Conservation (phyloP, 2,113 vertebrate genomes). For the Gopherus evgoodei region DNA sequence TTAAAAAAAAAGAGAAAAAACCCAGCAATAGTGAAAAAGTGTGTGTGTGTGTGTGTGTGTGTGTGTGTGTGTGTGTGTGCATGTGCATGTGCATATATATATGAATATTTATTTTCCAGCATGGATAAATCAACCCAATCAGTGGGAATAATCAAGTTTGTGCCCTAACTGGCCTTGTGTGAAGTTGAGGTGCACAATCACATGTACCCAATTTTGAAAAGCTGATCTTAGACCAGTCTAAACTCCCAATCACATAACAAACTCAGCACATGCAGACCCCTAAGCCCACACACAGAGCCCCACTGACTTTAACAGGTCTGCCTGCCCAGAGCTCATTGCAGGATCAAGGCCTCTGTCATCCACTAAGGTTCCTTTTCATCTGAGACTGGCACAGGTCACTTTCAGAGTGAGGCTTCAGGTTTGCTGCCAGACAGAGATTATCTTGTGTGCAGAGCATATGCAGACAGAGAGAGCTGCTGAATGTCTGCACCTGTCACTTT, state of each 20-base stretch:
- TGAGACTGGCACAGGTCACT: background rate
- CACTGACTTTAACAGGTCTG: background rate
- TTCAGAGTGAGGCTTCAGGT: background rate
- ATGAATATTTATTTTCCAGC: background rate
- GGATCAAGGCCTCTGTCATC: background rate
- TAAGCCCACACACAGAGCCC: background rate
- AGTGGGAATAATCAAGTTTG: background rate
- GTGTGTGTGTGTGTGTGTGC: too few relatives aligned
- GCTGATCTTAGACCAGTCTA: too few relatives aligned
- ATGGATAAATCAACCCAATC: background rate
- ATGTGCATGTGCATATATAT: too few relatives aligned
- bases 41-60: too few relatives aligned
- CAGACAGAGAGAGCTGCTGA: background rate
- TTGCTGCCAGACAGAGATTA: background rate
- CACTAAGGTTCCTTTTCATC: background rate
- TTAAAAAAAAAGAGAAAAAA: background rate
- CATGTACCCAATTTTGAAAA: background rate
- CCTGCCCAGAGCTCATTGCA: background rate
- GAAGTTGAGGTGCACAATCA: background rate
- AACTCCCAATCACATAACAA: background rate
- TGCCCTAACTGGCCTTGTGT: background rate
- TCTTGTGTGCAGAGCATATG: background rate
- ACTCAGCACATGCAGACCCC: background rate
- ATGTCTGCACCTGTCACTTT: background rate
- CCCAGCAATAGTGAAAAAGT: background rate